A percentile compares a stretch with the other conserved stretches of the same genome.
phyloP scores from a whole-genome alignment of 2,113 vertebrate genomes.

The Bubalus kerabau region DNA sequence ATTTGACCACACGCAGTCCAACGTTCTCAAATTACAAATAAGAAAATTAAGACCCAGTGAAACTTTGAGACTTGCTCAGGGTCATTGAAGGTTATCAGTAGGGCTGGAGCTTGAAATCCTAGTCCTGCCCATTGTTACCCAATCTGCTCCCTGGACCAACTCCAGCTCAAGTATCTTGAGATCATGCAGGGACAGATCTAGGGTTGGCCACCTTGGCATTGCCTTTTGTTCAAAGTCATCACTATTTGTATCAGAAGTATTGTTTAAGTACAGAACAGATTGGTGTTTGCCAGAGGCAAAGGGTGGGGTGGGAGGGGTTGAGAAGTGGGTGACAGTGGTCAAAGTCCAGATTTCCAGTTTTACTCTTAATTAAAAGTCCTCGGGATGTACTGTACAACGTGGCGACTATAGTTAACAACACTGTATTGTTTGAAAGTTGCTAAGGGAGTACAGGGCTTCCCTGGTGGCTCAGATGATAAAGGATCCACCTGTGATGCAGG shows the following conservation, averaged over 20 bases:
- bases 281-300: background rate
- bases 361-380: background rate
- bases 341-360: background rate
- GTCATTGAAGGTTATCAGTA: background rate
- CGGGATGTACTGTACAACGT: background rate
- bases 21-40: background rate
- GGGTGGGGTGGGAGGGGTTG: background rate
- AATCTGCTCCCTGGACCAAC: background rate
- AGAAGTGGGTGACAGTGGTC: background rate
- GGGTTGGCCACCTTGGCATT: background rate
- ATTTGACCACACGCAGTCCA: background rate
- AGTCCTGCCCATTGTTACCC: background rate
- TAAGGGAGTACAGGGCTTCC: background rate
- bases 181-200: background rate
- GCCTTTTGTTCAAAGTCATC: background rate
- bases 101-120: background rate
- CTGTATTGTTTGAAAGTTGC: background rate
- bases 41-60: background rate
- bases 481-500: background rate
- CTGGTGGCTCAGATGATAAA: background rate
- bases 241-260: background rate
- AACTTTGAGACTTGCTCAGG: background rate
- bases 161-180: background rate
- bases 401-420: background rate
- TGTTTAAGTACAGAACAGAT: background rate